Conservation (phyloP, 2,888 invertebrate genomes). For the Prosopocoilus inquinatus region DNA sequence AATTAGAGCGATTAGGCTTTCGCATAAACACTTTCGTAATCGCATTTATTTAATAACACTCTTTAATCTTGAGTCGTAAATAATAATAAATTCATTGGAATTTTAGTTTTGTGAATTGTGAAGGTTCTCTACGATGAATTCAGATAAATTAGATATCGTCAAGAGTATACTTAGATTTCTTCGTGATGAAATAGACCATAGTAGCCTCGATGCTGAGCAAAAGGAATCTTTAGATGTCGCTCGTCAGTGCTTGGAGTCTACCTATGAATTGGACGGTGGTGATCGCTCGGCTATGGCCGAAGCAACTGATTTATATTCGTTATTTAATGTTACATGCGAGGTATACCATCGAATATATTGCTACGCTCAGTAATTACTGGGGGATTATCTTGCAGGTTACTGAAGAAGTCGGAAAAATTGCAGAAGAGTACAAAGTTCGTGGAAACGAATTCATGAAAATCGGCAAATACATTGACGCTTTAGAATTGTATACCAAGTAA, state of each 20-base stretch:
- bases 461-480: conserved; percentile 76
- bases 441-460: conserved; percentile 89
- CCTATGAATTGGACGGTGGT: conserved; percentile 65
- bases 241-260: conserved; percentile 89
- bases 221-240: conserved; percentile 88
- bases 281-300: conserved; percentile 12
- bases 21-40: too few species aligned
- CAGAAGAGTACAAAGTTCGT: conserved; percentile 83
- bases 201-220: conserved; percentile 41
- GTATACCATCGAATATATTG: conserved; percentile 2
- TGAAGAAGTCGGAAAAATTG: conserved; percentile 62
- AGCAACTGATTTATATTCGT: conserved; percentile 3
- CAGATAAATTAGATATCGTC: conserved; percentile 32
- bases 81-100: too few species aligned
- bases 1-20: too few species aligned
- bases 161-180: conserved; percentile 42
- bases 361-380: too few species aligned
- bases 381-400: conserved; percentile 42
- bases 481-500: conserved; percentile 75
- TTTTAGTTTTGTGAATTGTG: too few species aligned
- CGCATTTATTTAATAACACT: too few species aligned
- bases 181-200: conserved; percentile 37
- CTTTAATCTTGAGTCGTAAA: too few species aligned
- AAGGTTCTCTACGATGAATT: conserved; percentile 7
- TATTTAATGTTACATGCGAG: conserved; percentile 17